These are phyloP conservation scores for Scophthalmus maximus DNA, from an alignment of 2,113 vertebrate species.

Conservation along the genomic window DNA sequence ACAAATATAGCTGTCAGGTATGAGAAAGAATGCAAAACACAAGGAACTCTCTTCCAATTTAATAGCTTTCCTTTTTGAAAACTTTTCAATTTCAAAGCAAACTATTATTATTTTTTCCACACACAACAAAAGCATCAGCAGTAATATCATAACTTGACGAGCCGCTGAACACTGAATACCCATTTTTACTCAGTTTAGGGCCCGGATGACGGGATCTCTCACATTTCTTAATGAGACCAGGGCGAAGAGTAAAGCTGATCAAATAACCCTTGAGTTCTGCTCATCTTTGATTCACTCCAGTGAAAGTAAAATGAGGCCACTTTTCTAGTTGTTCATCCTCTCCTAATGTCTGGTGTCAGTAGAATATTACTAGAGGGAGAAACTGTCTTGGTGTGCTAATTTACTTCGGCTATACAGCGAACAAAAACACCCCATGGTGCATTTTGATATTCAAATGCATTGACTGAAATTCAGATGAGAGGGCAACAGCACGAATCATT, in stretches of 20 bases:
- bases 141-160: slow-evolving; percentile 34
- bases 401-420: slow-evolving; percentile 19
- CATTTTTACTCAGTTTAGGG: slow-evolving; percentile 23
- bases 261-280: slow-evolving; percentile 31
- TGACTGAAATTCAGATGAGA: slow-evolving; percentile 32
- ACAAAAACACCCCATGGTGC: slow-evolving; percentile 21
- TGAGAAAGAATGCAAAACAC: slow-evolving; percentile 8
- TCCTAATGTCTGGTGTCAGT: slow-evolving; percentile 38
- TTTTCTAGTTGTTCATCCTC: slow-evolving; percentile 26
- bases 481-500: slow-evolving; percentile 17
- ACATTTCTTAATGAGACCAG: slow-evolving; percentile 28
- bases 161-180: slow-evolving; percentile 21
- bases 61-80: slow-evolving; percentile 9
- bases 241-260: slow-evolving; percentile 34
- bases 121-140: background rate
- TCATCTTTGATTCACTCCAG: slow-evolving; percentile 37
- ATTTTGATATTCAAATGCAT: slow-evolving; percentile 41
- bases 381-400: slow-evolving; percentile 26
- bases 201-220: slow-evolving; percentile 5
- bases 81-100: slow-evolving; percentile 16
- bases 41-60: slow-evolving; percentile 22
- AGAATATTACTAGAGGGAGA: slow-evolving; percentile 26
- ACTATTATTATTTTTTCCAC: too few relatives aligned
- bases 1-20: slow-evolving; percentile 31
- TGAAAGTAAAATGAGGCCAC: slow-evolving; percentile 39